Evolutionary conservation across 2,113 vertebrate genomes (phyloP), one percentile per base, ranked within the genome.

Genomic region (Cyprinodon tularosa): DNA sequence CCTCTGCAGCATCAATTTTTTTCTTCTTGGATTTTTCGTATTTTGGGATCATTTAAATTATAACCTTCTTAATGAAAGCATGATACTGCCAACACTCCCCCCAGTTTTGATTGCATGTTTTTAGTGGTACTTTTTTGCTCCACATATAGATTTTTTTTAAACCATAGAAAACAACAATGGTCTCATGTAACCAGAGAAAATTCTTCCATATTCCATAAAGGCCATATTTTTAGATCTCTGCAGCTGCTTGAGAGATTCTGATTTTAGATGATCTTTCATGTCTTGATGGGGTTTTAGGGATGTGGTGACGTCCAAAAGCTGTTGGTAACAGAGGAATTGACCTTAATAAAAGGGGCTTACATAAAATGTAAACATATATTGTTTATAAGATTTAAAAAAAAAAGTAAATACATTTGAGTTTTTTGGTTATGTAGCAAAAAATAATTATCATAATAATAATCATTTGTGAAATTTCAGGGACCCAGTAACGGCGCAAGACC

Each of bases 401-500:
- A 13, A 36, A 62, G 61, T 62, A 12, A 62, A 14, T 7, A 38
- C 61, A 14, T 62, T 29, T n/a, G 50, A 53, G 17, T 6, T 38
- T 72, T 62, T 42, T 57, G 50, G 50, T n/a, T 57, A 20, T n/a
- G 17, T 57, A 8, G n/a, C 50, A 57, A 57, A 57, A 57, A 9
- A 9, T n/a, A 57, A n/a, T 4, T 17, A 4, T 57, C 20, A 20
- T n/a, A 20, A 14, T 4, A 20, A 14, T 4, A 67, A n/a, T 62
- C 0, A 22, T 60, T 60, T 78, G 39, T 64, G 4, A 36, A 40
- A 47, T 17, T 2, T 66, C 12, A 94, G 93, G 91, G 76, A 3
- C 72, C 89, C 53, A 78, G 78, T 53, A 74, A 72, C 66, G 80
- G 87, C 66, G 78, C 86, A 3, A 91, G 90, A 78, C 82, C 91